Evolutionary conservation across 2,797 vertebrate genomes (phyloP), one percentile per base, ranked within the genome.

Genomic region (Telmatherina bonti): DNA sequence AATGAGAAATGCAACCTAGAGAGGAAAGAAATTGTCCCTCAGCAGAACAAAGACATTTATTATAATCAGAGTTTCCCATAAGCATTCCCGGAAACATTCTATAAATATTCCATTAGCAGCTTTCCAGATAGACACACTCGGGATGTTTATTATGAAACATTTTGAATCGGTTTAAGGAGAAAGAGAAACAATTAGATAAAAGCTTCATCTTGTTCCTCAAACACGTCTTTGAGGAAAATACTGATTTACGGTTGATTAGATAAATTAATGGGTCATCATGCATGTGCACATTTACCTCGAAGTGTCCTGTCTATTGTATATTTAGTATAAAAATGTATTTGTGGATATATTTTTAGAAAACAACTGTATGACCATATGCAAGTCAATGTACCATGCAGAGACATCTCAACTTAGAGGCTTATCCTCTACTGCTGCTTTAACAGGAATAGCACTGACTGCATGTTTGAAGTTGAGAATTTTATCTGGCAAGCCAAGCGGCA

Each of bases 401-500:
- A 77, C 57, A 83, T 70, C 26, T 72, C 61, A 74, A 62, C 33
- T 76, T 53, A 67, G 47, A 78, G 67, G 71, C 53, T 79, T 73
- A 33, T 65, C 66, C 72, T 74, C 76, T 79, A 79, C 88, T 74
- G 83, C 85, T 65, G 73, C 81, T 83, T 69, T 74, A 84, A 74
- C 72, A 67, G 85, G 76, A 82, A 81, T 79, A 89, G 78, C 70
- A 72, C 36, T 62, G 80, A 79, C 83, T 83, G 78, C 69, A 83
- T 73, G 85, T 90, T 90, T 90, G 88, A 91, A 88, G 85, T 89
- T 70, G 36, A 56, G 80, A 85, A 87, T 90, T 84, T 91, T 90
- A 90, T 92, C 91, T 86, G 84, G 70, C 66, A 69, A 74, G 71
- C 86, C 85, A 81, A 84, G 87, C 82, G 22, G 80, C 79, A 78